These are phyloP conservation scores for Nanorana parkeri DNA, from an alignment of 2,113 vertebrate genomes.

Conservation along the genomic window DNA sequence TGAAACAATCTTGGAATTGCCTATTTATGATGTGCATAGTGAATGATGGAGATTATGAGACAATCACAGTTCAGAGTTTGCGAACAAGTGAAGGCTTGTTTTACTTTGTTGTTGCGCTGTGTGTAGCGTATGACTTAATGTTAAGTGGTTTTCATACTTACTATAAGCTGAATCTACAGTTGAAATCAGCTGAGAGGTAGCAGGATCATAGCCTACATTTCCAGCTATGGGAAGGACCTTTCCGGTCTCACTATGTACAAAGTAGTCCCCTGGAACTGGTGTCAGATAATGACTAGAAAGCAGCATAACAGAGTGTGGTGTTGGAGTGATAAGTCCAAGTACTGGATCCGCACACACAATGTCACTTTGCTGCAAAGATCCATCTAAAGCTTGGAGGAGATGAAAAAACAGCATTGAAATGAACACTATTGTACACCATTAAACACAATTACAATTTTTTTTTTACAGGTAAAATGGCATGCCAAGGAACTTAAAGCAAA, in stretches of 20 bases:
- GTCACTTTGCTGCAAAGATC: slow-evolving; percentile 61
- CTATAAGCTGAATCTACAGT: slow-evolving; percentile 69
- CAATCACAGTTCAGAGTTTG: too few relatives aligned
- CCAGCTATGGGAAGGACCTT: slow-evolving; percentile 79
- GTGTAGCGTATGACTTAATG: too few relatives aligned
- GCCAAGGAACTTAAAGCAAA: too few relatives aligned
- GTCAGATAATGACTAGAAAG: slow-evolving; percentile 72
- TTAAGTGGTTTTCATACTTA: slow-evolving; percentile 56
- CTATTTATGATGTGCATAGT: too few relatives aligned
- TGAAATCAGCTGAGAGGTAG: slow-evolving; percentile 72
- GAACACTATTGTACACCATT: too few relatives aligned
- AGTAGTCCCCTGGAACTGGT: slow-evolving; percentile 74
- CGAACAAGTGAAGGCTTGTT: too few relatives aligned
- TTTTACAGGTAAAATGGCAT: too few relatives aligned
- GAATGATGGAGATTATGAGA: too few relatives aligned
- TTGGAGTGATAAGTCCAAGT: slow-evolving; percentile 77
- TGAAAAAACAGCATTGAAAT: background rate
- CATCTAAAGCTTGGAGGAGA: slow-evolving; percentile 67
- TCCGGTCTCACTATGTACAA: slow-evolving; percentile 83
- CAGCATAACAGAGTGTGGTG: slow-evolving; percentile 72
- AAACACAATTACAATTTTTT: too few relatives aligned
- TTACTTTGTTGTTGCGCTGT: too few relatives aligned
- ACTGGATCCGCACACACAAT: slow-evolving; percentile 67
- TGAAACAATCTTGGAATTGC: too few relatives aligned
- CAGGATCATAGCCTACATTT: slow-evolving; percentile 81